Conservation (phyloP, 2,888 invertebrate genomes). For the Caenorhabditis sulstoni region DNA sequence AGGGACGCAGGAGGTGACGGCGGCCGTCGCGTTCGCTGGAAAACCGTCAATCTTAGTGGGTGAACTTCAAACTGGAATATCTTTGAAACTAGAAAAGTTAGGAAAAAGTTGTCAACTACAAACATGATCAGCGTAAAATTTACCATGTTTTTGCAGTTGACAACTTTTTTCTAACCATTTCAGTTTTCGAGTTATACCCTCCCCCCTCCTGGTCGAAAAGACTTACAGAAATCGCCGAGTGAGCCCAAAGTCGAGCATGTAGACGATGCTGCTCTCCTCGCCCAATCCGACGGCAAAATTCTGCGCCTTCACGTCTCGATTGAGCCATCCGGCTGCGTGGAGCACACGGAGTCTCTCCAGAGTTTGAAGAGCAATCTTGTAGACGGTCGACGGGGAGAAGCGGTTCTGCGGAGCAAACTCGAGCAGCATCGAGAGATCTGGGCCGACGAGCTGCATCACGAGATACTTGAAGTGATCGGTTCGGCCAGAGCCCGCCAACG, state of each 20-base stretch:
- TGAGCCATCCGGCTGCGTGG: slow-evolving; percentile 69
- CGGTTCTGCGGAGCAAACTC: slow-evolving; percentile 45
- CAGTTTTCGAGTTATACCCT: too few species aligned
- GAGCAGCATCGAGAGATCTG: slow-evolving; percentile 55
- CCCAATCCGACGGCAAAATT: slow-evolving; percentile 75
- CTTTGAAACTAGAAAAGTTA: too few species aligned
- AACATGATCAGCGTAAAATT: too few species aligned
- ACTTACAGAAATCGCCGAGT: slow-evolving; percentile 61
- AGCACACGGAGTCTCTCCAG: slow-evolving; percentile 68
- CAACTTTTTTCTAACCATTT: too few species aligned
- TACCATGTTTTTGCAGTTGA: too few species aligned
- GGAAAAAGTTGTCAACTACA: too few species aligned
- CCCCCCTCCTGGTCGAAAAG: too few species aligned
- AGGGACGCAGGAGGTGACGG: slow-evolving; percentile 34
- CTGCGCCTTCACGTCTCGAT: slow-evolving; percentile 73
- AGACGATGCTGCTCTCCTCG: slow-evolving; percentile 64
- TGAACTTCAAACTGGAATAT: too few species aligned
- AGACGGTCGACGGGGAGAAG: slow-evolving; percentile 68
- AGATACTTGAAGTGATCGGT: slow-evolving; percentile 69
- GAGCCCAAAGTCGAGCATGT: slow-evolving; percentile 76
- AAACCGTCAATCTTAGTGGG: too few species aligned
- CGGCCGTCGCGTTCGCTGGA: slow-evolving; percentile 44
- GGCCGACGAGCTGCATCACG: slow-evolving; percentile 71
- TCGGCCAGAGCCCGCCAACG: slow-evolving; percentile 61
- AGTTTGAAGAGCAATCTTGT: slow-evolving; percentile 69